phyloP scores from a whole-genome alignment of 2,797 vertebrate species.

The Ptychadena robeensis region DNA sequence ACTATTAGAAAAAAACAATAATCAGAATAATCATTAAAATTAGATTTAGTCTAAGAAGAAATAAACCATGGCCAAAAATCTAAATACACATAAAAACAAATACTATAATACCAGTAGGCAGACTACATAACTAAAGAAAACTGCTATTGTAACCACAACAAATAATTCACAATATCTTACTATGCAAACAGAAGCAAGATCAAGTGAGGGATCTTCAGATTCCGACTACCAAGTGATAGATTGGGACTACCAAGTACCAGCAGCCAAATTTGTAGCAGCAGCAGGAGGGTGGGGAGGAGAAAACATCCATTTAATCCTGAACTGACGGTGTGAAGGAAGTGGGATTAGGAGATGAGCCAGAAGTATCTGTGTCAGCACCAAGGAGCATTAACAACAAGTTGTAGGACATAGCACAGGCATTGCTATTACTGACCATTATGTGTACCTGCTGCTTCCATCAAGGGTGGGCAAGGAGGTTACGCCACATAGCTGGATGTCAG shows the following conservation, averaged over 20 bases:
- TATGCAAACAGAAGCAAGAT: constrained; percentile 8
- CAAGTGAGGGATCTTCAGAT: background rate
- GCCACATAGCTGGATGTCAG: background rate
- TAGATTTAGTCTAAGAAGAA: background rate
- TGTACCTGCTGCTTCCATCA: constrained; percentile 4
- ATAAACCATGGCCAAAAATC: background rate
- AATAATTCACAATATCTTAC: background rate
- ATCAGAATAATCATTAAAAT: too few relatives aligned
- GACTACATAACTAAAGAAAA: background rate
- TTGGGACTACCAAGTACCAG: background rate
- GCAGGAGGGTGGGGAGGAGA: constrained; percentile 48
- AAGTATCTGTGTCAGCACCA: constrained; percentile 58
- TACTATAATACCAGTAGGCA: background rate
- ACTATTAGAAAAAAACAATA: too few relatives aligned
- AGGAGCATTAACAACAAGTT: constrained; percentile 42
- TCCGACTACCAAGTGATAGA: constrained; percentile 2
- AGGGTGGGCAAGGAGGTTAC: constrained; percentile 12
- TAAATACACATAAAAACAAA: background rate
- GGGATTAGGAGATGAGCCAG: constrained; percentile 61
- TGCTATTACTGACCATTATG: constrained; percentile 6
- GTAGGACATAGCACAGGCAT: constrained; percentile 27
- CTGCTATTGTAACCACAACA: background rate
- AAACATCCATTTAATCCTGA: constrained; percentile 42
- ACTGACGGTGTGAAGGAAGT: constrained; percentile 44
- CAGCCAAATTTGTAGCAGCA: constrained; percentile 53